A percentile compares a stretch with the other conserved stretches of the same genome.
Conservation (phyloP, 2,888 invertebrate species). For the Ennomos erosarius region DNA sequence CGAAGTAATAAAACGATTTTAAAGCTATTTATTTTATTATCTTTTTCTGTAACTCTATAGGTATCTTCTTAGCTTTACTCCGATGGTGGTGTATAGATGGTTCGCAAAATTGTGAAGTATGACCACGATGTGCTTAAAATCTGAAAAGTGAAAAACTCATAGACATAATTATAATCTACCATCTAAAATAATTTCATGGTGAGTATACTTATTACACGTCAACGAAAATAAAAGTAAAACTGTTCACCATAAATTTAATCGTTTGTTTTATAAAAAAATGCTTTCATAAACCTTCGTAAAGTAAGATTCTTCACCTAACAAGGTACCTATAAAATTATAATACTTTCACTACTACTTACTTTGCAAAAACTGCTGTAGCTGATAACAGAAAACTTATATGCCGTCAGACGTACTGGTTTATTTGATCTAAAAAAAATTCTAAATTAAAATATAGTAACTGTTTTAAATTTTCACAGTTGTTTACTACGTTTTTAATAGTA, state of each 20-base stretch:
- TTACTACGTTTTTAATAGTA: too few relatives aligned
- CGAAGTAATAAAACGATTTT: too few relatives aligned
- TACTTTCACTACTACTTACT: constrained; percentile 46
- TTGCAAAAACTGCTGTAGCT: constrained; percentile 70
- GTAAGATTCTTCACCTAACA: not conserved
- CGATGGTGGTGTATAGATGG: constrained; percentile 62
- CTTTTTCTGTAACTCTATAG: not conserved
- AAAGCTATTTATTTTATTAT: not conserved
- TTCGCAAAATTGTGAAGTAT: constrained; percentile 72
- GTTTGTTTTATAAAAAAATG: too few relatives aligned
- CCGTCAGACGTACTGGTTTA: constrained; percentile 65
- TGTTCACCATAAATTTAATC: too few relatives aligned
- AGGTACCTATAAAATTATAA: not conserved
- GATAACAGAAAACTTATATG: constrained; percentile 73
- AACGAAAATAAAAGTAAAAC: too few relatives aligned
- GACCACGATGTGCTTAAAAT: constrained; percentile 78
- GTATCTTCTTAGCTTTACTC: constrained; percentile 21
- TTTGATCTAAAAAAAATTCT: constrained; percentile 53
- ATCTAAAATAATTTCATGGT: not conserved
- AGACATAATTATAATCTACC: not conserved
- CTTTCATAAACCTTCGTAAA: too few relatives aligned
- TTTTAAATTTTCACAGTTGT: too few relatives aligned
- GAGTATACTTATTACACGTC: not conserved
- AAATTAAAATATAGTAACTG: too few relatives aligned
- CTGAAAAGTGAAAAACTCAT: constrained; percentile 53